These are phyloP conservation scores for Cylloceria caligata DNA, from an alignment of 2,888 invertebrate species.

Conservation along the genomic window DNA sequence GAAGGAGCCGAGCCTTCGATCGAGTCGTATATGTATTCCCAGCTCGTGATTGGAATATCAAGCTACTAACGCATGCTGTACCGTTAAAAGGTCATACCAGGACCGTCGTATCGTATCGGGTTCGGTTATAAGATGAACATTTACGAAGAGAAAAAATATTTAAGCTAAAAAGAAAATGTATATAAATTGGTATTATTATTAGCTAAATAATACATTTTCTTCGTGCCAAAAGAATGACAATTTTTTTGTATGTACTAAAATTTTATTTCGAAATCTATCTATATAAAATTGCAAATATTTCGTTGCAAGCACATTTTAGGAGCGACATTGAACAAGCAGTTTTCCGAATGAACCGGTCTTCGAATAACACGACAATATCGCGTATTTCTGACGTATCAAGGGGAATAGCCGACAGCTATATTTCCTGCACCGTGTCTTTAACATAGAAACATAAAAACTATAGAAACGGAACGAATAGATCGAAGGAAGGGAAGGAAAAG, in stretches of 20 bases:
- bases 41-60: conserved; percentile 71
- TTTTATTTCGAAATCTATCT: too few species aligned
- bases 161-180: background rate
- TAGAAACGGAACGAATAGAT: background rate
- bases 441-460: background rate
- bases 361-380: background rate
- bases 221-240: too few species aligned
- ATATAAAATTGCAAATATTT: too few species aligned
- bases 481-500: conserved; percentile 1
- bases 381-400: too few species aligned
- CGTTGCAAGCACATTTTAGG: background rate
- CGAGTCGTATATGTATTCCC: conserved; percentile 70
- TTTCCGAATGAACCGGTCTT: background rate
- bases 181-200: background rate
- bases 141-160: background rate
- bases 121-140: conserved; percentile 10
- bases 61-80: conserved; percentile 45
- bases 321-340: background rate
- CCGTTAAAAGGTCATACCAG: conserved; percentile 46
- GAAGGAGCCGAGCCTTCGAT: conserved; percentile 61
- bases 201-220: background rate
- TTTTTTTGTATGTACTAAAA: too few species aligned
- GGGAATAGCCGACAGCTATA: background rate
- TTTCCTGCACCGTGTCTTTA: background rate
- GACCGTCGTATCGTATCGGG: too few species aligned